A percentile compares a stretch with the other conserved stretches of the same genome.
phyloP scores from a whole-genome alignment of 30 jellyfish, hydroid and myxozoan genomes.

The Mastigias papua region DNA sequence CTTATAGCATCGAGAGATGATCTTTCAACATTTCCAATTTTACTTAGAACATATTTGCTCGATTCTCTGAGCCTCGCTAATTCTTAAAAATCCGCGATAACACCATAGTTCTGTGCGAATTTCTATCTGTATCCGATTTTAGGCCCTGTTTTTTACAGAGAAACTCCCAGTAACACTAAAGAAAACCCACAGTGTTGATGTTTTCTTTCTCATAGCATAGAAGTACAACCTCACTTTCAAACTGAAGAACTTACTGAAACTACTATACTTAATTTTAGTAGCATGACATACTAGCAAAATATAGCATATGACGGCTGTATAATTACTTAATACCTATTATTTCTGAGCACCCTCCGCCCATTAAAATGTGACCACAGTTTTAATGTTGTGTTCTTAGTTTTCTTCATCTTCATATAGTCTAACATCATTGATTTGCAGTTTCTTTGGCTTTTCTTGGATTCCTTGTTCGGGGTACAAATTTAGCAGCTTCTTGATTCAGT shows the following conservation, averaged over 20 bases:
- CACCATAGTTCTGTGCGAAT: too few relatives aligned
- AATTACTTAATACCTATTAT: not conserved
- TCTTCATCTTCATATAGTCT: slow-evolving; percentile 1
- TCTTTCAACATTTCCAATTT: too few relatives aligned
- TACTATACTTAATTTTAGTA: not conserved
- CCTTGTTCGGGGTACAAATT: slow-evolving; percentile 14
- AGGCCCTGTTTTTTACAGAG: slow-evolving; percentile 10
- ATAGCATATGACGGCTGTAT: not conserved
- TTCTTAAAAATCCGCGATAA: too few relatives aligned
- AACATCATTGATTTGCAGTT: not conserved
- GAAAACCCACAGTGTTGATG: slow-evolving; percentile 14
- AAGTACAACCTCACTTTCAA: not conserved
- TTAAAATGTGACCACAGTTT: slow-evolving; percentile 16
- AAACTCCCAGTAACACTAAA: slow-evolving; percentile 45
- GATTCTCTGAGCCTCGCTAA: too few relatives aligned
- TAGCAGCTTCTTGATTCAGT: slow-evolving; percentile 40
- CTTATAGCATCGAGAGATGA: too few relatives aligned
- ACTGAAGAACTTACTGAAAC: not conserved
- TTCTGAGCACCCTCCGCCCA: slow-evolving; percentile 39
- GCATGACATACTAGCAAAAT: not conserved
- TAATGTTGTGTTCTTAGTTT: not conserved
- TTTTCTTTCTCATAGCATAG: not conserved
- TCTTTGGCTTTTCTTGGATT: slow-evolving; percentile 7
- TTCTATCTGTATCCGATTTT: not conserved
- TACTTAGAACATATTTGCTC: too few relatives aligned